A percentile compares a stretch with the other conserved stretches of the same genome.
phyloP scores from a whole-genome alignment of 2,113 vertebrate genomes.

The Carettochelys insculpta region DNA sequence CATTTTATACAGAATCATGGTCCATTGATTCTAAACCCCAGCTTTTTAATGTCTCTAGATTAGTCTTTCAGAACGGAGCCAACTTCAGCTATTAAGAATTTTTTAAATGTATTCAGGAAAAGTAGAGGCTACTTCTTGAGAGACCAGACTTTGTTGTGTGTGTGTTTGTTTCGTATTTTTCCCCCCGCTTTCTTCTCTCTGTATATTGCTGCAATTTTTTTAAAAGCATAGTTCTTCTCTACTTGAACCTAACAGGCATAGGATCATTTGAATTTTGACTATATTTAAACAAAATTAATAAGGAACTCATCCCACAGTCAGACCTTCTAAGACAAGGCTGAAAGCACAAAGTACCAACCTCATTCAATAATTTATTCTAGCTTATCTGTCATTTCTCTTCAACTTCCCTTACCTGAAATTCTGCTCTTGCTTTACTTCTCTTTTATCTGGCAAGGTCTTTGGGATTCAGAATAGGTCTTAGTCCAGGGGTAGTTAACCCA shows the following conservation, averaged over 20 bases:
- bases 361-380: neutral
- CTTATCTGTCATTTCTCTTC: neutral
- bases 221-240: neutral
- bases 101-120: neutral
- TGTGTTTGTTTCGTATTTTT: neutral
- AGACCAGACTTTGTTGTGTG: neutral
- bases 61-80: neutral
- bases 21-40: neutral
- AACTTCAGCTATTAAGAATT: neutral
- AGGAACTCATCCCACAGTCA: neutral
- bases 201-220: slow-evolving; percentile 13
- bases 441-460: neutral
- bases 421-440: neutral
- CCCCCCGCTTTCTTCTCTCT: neutral
- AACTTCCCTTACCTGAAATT: neutral
- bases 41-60: neutral
- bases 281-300: neutral
- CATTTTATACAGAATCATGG: neutral
- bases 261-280: neutral
- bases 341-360: neutral
- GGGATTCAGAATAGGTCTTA: neutral
- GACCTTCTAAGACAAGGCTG: neutral
- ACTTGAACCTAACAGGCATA: neutral
- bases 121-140: neutral
- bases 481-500: too few species aligned